phyloP scores from a whole-genome alignment of 2,113 vertebrate genomes.

The Cephalophus harveyi region DNA sequence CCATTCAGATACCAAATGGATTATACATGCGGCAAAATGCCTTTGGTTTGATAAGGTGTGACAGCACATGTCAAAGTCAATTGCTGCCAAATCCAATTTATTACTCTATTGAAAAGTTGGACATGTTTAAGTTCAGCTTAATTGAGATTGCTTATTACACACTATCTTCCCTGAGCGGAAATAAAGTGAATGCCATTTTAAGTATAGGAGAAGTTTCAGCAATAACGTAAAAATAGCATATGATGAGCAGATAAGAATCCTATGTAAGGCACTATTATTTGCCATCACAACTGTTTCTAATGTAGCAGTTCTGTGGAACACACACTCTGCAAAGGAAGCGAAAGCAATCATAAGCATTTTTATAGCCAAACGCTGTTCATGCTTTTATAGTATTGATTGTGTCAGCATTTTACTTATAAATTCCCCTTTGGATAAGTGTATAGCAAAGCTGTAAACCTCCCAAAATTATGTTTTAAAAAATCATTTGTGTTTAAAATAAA shows the following conservation, averaged over 20 bases:
- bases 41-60: constrained; percentile 57
- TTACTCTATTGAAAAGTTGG: constrained; percentile 71
- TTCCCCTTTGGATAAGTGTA: constrained; percentile 67
- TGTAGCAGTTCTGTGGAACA: constrained; percentile 46
- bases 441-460: constrained; percentile 65
- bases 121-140: constrained; percentile 5
- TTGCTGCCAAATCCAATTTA: constrained; percentile 71
- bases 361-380: constrained; percentile 65
- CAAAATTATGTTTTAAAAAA: constrained; percentile 53
- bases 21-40: constrained; percentile 34
- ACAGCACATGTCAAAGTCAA: constrained; percentile 71
- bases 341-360: constrained; percentile 73
- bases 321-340: constrained; percentile 61
- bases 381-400: constrained; percentile 65
- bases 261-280: constrained; percentile 66
- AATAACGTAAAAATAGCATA: constrained; percentile 67
- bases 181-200: constrained; percentile 62
- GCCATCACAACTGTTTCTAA: constrained; percentile 53
- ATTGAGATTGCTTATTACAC: neutral
- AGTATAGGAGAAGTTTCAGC: constrained; percentile 62
- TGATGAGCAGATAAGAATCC: constrained; percentile 74
- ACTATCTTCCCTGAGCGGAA: constrained; percentile 19
- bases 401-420: constrained; percentile 80
- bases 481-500: constrained; percentile 35
- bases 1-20: neutral